Percentiles rank a stretch among this genome's conserved stretches.
Evolutionary conservation across 2,797 vertebrate species (phyloP).

Genomic region (Argyrosomus regius): DNA sequence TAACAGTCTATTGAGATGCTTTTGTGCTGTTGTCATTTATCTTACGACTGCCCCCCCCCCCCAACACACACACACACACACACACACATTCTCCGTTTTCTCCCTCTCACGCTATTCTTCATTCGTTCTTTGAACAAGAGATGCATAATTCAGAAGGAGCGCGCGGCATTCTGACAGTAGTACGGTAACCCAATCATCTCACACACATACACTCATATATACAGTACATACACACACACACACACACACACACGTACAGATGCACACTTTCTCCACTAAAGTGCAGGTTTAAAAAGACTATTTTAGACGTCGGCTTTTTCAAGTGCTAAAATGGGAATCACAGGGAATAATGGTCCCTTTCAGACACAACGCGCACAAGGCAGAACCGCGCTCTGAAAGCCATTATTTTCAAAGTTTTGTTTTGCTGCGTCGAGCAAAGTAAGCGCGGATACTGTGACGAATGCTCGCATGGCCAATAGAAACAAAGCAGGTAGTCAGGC

Average conservation of each 20-base stretch:
- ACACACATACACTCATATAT: not conserved
- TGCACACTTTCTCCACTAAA: constrained; percentile 20
- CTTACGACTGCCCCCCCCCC: constrained; percentile 57
- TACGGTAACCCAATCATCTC: constrained; percentile 70
- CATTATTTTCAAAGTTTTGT: too few species aligned
- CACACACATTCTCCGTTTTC: constrained; percentile 40
- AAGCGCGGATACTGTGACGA: too few species aligned
- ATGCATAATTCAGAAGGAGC: constrained; percentile 81
- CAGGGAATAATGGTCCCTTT: constrained; percentile 2
- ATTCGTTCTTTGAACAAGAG: constrained; percentile 74
- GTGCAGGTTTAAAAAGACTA: constrained; percentile 32
- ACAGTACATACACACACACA: not conserved
- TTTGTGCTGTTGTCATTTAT: constrained; percentile 78
- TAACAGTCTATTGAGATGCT: constrained; percentile 73
- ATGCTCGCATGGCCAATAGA: too few species aligned
- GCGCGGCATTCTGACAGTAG: constrained; percentile 61
- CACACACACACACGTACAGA: not conserved
- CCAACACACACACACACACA: not conserved
- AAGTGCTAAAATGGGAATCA: constrained; percentile 42
- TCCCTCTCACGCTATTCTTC: constrained; percentile 63
- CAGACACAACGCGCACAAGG: too few species aligned
- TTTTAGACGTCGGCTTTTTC: constrained; percentile 39
- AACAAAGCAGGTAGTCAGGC: too few species aligned
- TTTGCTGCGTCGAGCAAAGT: too few species aligned
- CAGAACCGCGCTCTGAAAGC: too few species aligned